Percentiles rank a stretch among this genome's conserved stretches.
Evolutionary conservation across 1,140 invertebrate species (phyloP).

Genomic region (Rhyzopertha dominica): DNA sequence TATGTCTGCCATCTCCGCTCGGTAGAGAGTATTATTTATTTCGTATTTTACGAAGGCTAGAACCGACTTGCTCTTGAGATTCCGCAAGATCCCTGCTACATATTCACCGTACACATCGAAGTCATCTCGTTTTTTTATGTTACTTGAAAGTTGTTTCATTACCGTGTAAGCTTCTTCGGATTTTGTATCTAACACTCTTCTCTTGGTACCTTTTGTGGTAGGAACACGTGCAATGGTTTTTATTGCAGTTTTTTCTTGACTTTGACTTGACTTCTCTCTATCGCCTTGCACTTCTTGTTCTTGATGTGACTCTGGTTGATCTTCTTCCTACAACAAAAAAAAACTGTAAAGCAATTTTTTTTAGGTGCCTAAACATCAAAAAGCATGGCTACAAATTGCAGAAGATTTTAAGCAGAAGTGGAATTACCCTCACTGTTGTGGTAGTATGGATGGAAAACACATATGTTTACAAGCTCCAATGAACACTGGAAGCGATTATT

Average conservation of each 20-base stretch:
- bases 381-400: constrained; percentile 8
- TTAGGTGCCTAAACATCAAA: constrained; percentile 9
- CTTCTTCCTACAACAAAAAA: constrained; percentile 13
- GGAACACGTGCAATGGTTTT: background rate
- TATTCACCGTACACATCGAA: constrained; percentile 19
- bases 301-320: constrained; percentile 9
- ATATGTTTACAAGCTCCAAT: constrained; percentile 34
- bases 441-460: constrained; percentile 45
- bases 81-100: constrained; percentile 10
- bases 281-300: constrained; percentile 13
- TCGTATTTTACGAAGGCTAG: constrained; percentile 6
- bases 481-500: constrained; percentile 33
- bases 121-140: constrained; percentile 17
- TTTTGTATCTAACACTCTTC: constrained; percentile 9
- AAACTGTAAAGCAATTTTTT: constrained; percentile 7
- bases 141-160: no score
- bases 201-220: constrained; percentile 10
- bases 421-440: constrained; percentile 10
- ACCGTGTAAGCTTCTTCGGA: no score
- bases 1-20: constrained; percentile 7
- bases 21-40: constrained; percentile 11
- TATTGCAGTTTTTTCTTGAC: constrained; percentile 6
- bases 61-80: constrained; percentile 9
- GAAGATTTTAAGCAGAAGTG: constrained; percentile 4
- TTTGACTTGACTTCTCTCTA: no score